Base-by-base conservation (phyloP, 1,140 invertebrate species). In the Nasonia vitripennis region DNA sequence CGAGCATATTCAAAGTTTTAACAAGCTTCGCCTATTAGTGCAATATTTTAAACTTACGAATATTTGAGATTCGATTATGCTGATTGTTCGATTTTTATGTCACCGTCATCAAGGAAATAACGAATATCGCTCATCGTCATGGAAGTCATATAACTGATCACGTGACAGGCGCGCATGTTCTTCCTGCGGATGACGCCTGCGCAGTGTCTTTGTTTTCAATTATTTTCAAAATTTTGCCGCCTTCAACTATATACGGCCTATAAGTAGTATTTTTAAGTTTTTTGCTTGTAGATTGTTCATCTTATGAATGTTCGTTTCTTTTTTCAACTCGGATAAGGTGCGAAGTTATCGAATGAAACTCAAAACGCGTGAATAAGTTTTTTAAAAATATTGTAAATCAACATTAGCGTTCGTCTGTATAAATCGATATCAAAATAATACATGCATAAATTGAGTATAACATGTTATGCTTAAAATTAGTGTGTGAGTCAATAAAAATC, bases 141-240 rank as follows among this genome's bases (percentile, higher is more conserved):
- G 85, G 78, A 82, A 86, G 85, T 86, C 85, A 86, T 86, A 86
- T 81, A 86, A 86, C 85, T 77, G 84, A 85, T 81, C 84, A 85
- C 84, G 84, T 85, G 84, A 85, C 84, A 85, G 27, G 55, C 78
- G 71, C 84, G 73, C 73, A 81, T 2, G 37, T 70, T 75, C 84
- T 81, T 85, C 67, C 78, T 81, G 71, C 74, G 10, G 48, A 1
- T 51, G n/a, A 17, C 67, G 23, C 75, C 41, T 48, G 12, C 34
- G 75, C 62, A 20, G 31, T 71, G 78, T 70, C 37, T 51, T 17
- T 83, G 27, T n/a, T 82, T 62, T 70, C 2, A n/a, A 55, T 48
- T 10, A 77, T 77, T 83, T 83, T 83, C 67, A 67, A 71, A 82
- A 82, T 82, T 2, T 23, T 14, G 14, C 23, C 37, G 31, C 67